Evolutionary conservation across 2,113 vertebrate species (phyloP).

Genomic region (Paralichthys olivaceus): DNA sequence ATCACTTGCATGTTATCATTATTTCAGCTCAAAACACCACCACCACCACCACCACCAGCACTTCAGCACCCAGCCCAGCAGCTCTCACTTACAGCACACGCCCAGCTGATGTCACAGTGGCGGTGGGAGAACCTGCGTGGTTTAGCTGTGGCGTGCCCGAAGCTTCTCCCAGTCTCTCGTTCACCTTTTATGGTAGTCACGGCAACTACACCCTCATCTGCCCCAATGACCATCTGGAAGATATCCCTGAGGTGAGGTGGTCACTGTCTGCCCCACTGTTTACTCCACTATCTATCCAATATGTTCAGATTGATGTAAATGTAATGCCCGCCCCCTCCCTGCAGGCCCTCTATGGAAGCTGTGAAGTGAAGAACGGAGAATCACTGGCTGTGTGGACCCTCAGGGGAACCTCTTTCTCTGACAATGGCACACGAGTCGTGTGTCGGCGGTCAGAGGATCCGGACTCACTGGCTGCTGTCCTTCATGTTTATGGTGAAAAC

Average conservation of each 20-base stretch:
- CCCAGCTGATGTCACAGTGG: constrained; percentile 56
- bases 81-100: constrained; percentile 18
- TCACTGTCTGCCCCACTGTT: background rate
- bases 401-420: constrained; percentile 50
- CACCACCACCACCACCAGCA: background rate
- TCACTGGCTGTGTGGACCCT: constrained; percentile 71
- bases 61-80: background rate
- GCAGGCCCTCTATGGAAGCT: constrained; percentile 73
- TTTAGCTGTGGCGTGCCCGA: constrained; percentile 70
- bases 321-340: too few relatives aligned
- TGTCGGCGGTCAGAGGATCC: constrained; percentile 44
- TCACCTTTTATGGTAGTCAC: constrained; percentile 56
- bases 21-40: constrained; percentile 42
- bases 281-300: background rate
- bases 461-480: constrained; percentile 4
- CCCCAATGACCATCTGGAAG: constrained; percentile 38
- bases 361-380: constrained; percentile 31
- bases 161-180: constrained; percentile 16
- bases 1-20: background rate
- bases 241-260: constrained; percentile 64
- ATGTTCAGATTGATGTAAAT: too few relatives aligned
- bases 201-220: constrained; percentile 70
- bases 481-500: constrained; percentile 60
- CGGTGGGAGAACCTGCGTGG: constrained; percentile 63
- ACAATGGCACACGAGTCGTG: constrained; percentile 65